Conservation (phyloP, 2,113 vertebrate genomes). For the Ardeotis arabs region DNA sequence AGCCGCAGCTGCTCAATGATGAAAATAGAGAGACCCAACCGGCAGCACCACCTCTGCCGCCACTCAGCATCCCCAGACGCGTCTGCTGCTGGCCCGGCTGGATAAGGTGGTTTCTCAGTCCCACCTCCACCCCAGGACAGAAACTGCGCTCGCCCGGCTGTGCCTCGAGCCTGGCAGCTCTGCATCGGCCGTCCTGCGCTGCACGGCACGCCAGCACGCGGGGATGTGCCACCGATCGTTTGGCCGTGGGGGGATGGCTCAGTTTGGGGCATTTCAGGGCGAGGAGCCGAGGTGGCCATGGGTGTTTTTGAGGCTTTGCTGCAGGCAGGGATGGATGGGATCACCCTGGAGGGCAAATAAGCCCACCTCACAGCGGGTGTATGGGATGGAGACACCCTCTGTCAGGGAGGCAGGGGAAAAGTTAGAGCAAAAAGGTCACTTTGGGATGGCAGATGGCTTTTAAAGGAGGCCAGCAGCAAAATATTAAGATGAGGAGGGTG, state of each 20-base stretch:
- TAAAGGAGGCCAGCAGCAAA: neutral
- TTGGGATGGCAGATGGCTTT: neutral
- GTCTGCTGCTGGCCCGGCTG: neutral
- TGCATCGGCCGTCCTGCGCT: rapidly evolving
- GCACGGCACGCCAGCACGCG: rapidly evolving
- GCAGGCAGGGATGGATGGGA: neutral
- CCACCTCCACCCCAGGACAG: neutral
- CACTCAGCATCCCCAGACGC: rapidly evolving
- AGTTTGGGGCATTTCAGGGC: rapidly evolving
- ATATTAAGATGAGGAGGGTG: neutral
- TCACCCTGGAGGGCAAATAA: neutral
- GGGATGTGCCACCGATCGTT: rapidly evolving
- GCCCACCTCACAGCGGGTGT: rapidly evolving
- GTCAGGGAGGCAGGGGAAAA: neutral
- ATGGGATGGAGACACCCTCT: neutral
- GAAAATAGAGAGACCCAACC: neutral
- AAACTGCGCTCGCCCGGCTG: rapidly evolving
- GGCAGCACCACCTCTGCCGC: neutral
- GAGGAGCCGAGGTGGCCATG: rapidly evolving
- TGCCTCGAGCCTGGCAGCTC: neutral
- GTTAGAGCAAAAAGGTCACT: neutral
- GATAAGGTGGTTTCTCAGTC: neutral
- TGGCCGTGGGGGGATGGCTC: neutral
- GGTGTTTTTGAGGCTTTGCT: neutral
- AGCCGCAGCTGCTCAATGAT: rapidly evolving